Evolutionary conservation across 2,888 invertebrate genomes (phyloP).

Genomic region (Nemoura dubitans): DNA sequence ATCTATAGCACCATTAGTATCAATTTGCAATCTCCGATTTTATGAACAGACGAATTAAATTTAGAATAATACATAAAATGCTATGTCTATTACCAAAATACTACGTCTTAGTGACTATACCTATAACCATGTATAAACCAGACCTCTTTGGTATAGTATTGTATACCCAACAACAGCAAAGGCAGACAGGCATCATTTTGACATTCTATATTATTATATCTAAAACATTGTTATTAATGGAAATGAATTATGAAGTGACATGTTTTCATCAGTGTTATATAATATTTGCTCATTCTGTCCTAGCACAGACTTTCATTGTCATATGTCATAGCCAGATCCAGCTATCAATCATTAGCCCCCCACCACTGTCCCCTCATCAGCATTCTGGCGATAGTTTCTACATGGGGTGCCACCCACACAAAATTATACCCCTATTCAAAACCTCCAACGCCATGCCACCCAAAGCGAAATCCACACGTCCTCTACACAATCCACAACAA

Average conservation of each 20-base stretch:
- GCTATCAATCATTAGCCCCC: conserved; percentile 21
- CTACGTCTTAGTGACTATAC: neutral
- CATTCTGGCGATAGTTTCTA: neutral
- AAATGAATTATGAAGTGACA: conserved; percentile 9
- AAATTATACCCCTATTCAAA: neutral
- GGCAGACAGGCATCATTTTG: neutral
- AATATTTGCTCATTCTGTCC: conserved; percentile 39
- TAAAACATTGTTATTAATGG: conserved; percentile 37
- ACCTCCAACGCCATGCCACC: neutral
- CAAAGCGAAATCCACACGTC: neutral
- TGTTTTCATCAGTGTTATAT: conserved; percentile 27
- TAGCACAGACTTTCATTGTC: conserved; percentile 16
- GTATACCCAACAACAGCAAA: neutral
- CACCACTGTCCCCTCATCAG: neutral
- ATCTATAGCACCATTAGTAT: neutral
- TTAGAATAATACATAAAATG: neutral
- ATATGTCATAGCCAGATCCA: conserved; percentile 20
- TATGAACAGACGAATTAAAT: neutral
- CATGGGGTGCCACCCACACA: neutral
- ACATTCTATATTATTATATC: conserved; percentile 19
- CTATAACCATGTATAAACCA: neutral
- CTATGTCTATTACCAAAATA: neutral
- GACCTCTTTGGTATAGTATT: neutral
- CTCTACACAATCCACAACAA: neutral
- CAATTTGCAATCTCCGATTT: neutral